Evolutionary conservation across 2,113 vertebrate species (phyloP).

Genomic region (Odocoileus hemionus): DNA sequence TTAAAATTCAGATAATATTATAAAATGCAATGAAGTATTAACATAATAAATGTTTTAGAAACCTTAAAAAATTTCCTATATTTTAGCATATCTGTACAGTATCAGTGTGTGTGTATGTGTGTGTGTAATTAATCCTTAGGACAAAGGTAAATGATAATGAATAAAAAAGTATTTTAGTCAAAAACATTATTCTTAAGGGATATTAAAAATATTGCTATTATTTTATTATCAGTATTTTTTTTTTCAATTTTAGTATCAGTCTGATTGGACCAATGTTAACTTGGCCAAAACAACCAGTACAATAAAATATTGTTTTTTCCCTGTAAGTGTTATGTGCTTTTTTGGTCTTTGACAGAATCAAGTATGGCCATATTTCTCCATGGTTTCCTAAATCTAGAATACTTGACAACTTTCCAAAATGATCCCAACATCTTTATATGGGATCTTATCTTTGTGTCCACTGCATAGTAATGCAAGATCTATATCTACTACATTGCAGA

Average conservation of each 20-base stretch:
- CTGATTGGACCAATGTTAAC: background rate
- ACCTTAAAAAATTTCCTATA: background rate
- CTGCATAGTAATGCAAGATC: background rate
- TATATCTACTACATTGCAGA: background rate
- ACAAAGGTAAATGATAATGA: background rate
- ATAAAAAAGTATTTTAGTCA: background rate
- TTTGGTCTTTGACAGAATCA: background rate
- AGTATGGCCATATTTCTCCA: background rate
- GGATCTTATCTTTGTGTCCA: background rate
- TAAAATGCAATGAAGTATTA: background rate
- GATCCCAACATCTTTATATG: background rate
- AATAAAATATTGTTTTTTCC: background rate
- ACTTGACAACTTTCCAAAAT: background rate
- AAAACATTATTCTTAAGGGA: background rate
- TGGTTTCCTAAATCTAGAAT: background rate
- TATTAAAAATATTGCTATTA: background rate
- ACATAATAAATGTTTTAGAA: background rate
- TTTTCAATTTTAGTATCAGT: background rate
- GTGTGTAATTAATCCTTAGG: background rate
- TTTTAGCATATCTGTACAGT: background rate
- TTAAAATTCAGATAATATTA: background rate
- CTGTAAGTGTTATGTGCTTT: background rate
- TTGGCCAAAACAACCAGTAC: background rate
- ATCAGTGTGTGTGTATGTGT: background rate
- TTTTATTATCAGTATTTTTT: background rate